Conservation (phyloP, 2,797 vertebrate genomes). For the Arvicola amphibius region DNA sequence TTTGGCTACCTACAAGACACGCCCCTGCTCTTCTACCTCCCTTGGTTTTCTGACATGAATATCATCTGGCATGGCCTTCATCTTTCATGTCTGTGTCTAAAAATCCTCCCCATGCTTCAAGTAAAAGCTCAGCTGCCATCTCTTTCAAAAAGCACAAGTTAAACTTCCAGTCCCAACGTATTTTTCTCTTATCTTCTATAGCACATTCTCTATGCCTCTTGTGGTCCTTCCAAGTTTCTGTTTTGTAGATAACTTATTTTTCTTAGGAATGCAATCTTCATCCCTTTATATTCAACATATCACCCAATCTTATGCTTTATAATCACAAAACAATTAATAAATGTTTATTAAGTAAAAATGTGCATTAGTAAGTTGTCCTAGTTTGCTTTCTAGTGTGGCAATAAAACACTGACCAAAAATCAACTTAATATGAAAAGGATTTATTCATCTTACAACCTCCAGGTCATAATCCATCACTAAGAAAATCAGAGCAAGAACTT, state of each 20-base stretch:
- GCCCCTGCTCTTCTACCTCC: background rate
- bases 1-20: background rate
- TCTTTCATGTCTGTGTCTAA: background rate
- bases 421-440: background rate
- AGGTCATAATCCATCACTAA: background rate
- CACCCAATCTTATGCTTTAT: background rate
- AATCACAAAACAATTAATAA: background rate
- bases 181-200: background rate
- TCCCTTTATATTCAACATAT: background rate
- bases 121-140: background rate
- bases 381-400: background rate
- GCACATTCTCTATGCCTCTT: background rate
- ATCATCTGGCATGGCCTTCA: background rate
- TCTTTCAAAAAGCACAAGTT: background rate
- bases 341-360: conserved; percentile 38
- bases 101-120: conserved; percentile 23
- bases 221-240: background rate
- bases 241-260: background rate
- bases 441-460: background rate
- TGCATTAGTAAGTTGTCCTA: background rate
- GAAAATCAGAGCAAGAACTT: background rate
- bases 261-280: background rate
- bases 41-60: background rate
- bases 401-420: background rate
- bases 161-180: background rate